Evolutionary conservation across 2,888 invertebrate species (phyloP).

Genomic region (Pandemis cinnamomeana): DNA sequence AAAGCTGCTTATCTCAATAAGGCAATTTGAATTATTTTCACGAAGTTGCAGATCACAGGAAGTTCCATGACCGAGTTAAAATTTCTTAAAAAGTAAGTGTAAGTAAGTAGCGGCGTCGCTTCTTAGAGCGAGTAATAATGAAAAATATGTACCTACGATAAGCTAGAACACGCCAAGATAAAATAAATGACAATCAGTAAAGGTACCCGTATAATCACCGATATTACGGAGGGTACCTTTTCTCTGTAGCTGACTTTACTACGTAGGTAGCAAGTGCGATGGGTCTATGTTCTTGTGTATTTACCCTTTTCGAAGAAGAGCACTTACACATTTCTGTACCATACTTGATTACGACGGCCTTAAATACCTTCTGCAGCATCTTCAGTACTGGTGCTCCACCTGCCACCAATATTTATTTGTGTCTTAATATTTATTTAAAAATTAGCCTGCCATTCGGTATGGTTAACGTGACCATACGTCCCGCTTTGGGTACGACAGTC

Average conservation of each 20-base stretch:
- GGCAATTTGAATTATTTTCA: slow-evolving; percentile 22
- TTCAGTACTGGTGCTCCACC: no score
- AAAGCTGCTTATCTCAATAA: slow-evolving; percentile 15
- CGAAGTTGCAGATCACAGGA: slow-evolving; percentile 9
- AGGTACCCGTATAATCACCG: background rate
- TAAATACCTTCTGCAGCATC: no score
- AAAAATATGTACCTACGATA: background rate
- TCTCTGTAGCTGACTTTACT: background rate
- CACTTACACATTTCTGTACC: no score
- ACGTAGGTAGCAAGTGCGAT: no score
- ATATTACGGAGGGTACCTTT: background rate
- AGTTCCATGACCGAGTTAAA: slow-evolving; percentile 32
- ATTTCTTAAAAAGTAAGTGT: slow-evolving; percentile 25
- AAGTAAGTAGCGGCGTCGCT: background rate
- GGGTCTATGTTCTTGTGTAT: no score
- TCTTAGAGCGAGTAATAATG: background rate
- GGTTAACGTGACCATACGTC: no score
- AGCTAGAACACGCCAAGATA: background rate
- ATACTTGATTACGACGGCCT: no score
- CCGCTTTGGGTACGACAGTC: no score
- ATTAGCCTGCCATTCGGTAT: no score
- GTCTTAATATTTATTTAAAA: no score
- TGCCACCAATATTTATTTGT: no score
- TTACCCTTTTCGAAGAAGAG: no score
- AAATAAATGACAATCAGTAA: background rate